Evolutionary conservation across 2,888 invertebrate species (phyloP), one percentile per base, ranked within the genome.

Genomic region (Drosophila mulleri): DNA sequence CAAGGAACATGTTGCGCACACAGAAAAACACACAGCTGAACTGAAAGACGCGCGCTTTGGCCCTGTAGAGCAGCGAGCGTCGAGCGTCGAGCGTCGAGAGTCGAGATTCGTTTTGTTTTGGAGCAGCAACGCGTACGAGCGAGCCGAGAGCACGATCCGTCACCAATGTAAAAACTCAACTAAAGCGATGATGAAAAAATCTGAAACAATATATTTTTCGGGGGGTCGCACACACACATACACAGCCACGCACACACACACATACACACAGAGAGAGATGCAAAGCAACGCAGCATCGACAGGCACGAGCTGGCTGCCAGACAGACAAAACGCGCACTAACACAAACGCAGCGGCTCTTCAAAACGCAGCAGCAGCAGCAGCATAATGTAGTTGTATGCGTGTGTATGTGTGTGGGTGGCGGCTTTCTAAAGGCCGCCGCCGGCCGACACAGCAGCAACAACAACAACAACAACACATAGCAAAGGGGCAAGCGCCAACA

Each of bases 121-220:
- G 73, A 81, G 87, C 75, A 72, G 67, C 56, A 67, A 32, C 81
- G 78, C 73, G 86, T 83, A 83, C 85, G n/a, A n/a, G n/a, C 88
- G 87, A 81, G 87, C 88, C 91, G 90, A 90, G 90, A 90, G 91
- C 91, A 92, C 92, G 93, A 92, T 92, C 92, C 93, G 92, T 93
- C 93, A 92, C 92, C 93, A 92, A 92, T 92, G 93, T 93, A 92
- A 93, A 93, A 92, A 93, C 93, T 92, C 92, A 92, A 93, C 93
- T 93, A 92, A 93, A 93, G 92, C 92, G 92, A 88, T 92, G 92
- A 91, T 92, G 92, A 93, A 93, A 93, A 93, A 93, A 93, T 92
- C 92, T 93, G 93, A 93, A 93, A 93, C 93, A 93, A 93, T 93
- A 93, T 93, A 92, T 93, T 92, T 91, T 92, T 88, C 67, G 87